Evolutionary conservation across 2,797 vertebrate species (phyloP).

Genomic region (Cuculus canorus): DNA sequence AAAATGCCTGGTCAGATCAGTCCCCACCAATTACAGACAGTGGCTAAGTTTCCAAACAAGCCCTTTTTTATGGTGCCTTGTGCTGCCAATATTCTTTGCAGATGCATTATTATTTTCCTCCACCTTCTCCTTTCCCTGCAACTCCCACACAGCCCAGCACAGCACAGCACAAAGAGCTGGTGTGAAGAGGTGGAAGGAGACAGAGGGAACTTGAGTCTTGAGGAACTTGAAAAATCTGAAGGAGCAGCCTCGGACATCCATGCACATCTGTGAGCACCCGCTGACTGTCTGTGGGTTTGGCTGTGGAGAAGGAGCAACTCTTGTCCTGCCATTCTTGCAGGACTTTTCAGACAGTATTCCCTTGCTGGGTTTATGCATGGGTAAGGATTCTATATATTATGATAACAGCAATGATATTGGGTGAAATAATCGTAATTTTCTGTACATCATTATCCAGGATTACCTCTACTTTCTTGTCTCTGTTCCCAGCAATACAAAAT

Average conservation of each 20-base stretch:
- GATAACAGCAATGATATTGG: background rate
- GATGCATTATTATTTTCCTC: background rate
- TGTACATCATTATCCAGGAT: background rate
- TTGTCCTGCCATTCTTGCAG: background rate
- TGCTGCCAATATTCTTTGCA: background rate
- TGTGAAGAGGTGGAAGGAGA: background rate
- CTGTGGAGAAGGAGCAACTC: background rate
- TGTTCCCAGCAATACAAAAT: background rate
- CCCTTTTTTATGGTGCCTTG: background rate
- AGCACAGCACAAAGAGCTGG: background rate
- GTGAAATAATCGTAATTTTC: background rate
- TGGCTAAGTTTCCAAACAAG: background rate
- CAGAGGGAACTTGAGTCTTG: background rate
- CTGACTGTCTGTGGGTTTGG: background rate
- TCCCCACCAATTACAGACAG: background rate
- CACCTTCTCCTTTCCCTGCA: fast-evolving
- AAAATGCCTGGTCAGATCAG: background rate
- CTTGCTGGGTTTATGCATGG: no score
- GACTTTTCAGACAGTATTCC: background rate
- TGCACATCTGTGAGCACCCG: background rate
- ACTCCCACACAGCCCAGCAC: background rate
- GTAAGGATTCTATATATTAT: background rate
- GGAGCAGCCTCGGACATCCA: background rate
- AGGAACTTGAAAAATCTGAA: background rate
- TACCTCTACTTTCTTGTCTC: background rate